Percentiles rank a stretch among this genome's conserved stretches.
Evolutionary conservation across 2,113 vertebrate species (phyloP).

Genomic region (Synchiropus splendidus): DNA sequence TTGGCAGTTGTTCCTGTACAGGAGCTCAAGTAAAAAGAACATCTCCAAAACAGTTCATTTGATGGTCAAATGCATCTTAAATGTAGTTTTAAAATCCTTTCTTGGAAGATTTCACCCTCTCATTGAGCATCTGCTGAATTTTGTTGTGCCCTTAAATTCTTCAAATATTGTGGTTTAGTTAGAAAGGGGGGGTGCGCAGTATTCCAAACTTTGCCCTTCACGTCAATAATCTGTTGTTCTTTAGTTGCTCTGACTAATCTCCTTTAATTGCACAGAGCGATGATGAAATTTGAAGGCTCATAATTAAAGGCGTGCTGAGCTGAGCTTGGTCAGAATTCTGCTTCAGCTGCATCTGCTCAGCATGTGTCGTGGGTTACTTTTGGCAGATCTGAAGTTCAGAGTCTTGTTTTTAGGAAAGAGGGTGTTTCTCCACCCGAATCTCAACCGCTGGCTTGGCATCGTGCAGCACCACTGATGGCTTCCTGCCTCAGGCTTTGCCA

Average conservation of each 20-base stretch:
- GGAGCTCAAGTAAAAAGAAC: no score
- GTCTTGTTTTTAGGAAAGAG: conserved; percentile 55
- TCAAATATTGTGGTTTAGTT: conserved; percentile 32
- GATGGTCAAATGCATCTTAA: no score
- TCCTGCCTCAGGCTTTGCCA: conserved; percentile 57
- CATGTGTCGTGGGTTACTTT: conserved; percentile 46
- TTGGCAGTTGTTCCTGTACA: no score
- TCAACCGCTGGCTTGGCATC: conserved; percentile 59
- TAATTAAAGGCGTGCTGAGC: conserved; percentile 64
- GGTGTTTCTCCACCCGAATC: conserved; percentile 47
- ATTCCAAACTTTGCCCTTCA: conserved; percentile 34
- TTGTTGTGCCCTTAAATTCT: conserved; percentile 40
- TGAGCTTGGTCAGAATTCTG: conserved; percentile 33
- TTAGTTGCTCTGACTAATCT: conserved; percentile 57
- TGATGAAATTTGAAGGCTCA: conserved; percentile 50
- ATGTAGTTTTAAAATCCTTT: no score
- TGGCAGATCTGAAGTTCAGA: conserved; percentile 51
- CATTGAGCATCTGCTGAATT: conserved; percentile 48
- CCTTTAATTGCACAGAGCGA: conserved; percentile 59
- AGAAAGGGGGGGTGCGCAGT: conserved; percentile 16
- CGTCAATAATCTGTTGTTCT: conserved; percentile 65
- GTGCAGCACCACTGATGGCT: conserved; percentile 48
- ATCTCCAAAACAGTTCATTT: no score
- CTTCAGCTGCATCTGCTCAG: conserved; percentile 53
- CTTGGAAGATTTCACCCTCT: no score